Percentiles rank a stretch among this genome's conserved stretches.
These are phyloP conservation scores for Prorops nasuta DNA, from an alignment of 1,140 invertebrate species.

Conservation along the genomic window DNA sequence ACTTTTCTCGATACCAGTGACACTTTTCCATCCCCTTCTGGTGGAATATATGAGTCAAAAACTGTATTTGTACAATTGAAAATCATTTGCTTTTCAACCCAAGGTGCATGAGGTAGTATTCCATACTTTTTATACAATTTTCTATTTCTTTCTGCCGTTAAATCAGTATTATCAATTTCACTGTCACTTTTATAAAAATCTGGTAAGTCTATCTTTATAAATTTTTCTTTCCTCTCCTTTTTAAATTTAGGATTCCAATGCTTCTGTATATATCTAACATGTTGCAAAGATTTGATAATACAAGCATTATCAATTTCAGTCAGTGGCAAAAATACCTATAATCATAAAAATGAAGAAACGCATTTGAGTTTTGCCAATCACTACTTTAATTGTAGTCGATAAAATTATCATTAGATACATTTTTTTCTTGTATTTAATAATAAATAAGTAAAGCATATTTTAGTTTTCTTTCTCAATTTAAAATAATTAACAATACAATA, in stretches of 20 bases:
- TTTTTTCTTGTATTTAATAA: too few relatives aligned
- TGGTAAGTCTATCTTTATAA: conserved; percentile 73
- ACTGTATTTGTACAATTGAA: conserved; percentile 71
- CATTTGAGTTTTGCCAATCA: too few relatives aligned
- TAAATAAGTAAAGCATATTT: too few relatives aligned
- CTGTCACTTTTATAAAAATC: conserved; percentile 48
- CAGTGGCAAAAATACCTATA: too few relatives aligned
- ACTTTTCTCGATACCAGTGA: conserved; percentile 67
- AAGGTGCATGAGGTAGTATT: conserved; percentile 70
- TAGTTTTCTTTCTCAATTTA: too few relatives aligned
- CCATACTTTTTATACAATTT: conserved; percentile 77
- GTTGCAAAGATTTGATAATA: conserved; percentile 11
- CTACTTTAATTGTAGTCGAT: too few relatives aligned
- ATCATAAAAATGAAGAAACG: too few relatives aligned
- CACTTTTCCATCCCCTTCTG: conserved; percentile 92
- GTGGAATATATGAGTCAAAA: conserved; percentile 89
- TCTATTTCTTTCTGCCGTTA: conserved; percentile 67
- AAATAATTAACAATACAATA: too few relatives aligned
- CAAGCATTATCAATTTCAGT: too few relatives aligned
- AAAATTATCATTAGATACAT: too few relatives aligned
- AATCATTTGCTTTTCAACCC: conserved; percentile 72
- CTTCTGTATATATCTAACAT: conserved; percentile 50
- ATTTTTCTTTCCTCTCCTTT: conserved; percentile 61
- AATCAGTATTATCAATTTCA: conserved; percentile 50
- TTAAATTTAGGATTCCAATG: conserved; percentile 73